Evolutionary conservation across 2,888 invertebrate genomes (phyloP).

Genomic region (Andrena camellia): DNA sequence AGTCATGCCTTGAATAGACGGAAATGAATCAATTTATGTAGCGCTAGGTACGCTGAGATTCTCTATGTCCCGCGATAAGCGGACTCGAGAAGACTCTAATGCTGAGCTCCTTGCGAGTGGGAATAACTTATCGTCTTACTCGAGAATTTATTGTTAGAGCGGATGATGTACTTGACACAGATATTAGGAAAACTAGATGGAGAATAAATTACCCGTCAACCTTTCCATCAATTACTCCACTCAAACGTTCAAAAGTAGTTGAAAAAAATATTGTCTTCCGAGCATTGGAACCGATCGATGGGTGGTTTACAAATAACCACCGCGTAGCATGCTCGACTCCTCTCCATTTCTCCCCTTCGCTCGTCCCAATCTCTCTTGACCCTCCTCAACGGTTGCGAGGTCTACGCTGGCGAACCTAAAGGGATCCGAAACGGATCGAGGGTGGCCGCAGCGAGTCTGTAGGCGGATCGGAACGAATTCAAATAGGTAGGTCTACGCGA

Average conservation of each 20-base stretch:
- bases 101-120: neutral
- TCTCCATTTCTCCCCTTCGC: neutral
- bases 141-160: neutral
- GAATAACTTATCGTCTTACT: neutral
- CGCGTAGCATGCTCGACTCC: neutral
- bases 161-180: too few relatives aligned
- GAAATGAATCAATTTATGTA: neutral
- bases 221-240: neutral
- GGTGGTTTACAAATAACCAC: conserved; percentile 5
- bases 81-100: neutral
- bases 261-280: neutral
- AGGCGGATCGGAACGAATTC: conserved; percentile 46
- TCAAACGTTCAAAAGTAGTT: neutral
- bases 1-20: neutral
- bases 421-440: conserved; percentile 39
- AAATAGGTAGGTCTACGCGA: neutral
- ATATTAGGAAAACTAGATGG: neutral
- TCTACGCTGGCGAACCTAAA: conserved; percentile 11
- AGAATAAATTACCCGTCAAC: neutral
- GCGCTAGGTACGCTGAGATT: neutral
- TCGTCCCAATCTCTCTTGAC: conserved; percentile 3
- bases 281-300: neutral
- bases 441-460: conserved; percentile 25
- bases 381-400: conserved; percentile 24
- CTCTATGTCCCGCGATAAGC: neutral